phyloP scores from a whole-genome alignment of 2,113 vertebrate species.

The Psammodynastes pulverulentus region DNA sequence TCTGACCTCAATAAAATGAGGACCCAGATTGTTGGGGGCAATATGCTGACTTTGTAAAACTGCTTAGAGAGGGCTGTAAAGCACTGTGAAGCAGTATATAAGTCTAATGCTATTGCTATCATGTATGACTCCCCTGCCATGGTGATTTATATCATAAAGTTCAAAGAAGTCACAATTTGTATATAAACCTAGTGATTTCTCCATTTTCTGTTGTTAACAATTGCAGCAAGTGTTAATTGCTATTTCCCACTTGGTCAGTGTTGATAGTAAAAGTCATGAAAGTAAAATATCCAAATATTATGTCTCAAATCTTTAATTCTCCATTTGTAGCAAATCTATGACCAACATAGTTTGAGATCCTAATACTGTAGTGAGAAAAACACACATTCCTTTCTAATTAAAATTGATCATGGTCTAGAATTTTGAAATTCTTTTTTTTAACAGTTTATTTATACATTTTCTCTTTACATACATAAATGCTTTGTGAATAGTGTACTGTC shows the following conservation, averaged over 20 bases:
- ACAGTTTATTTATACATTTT: no score
- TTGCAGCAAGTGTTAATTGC: not conserved
- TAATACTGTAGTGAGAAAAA: not conserved
- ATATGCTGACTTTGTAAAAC: no score
- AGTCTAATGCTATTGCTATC: not conserved
- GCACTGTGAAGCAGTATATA: no score
- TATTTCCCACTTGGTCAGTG: not conserved
- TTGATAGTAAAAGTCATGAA: not conserved
- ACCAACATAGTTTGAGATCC: not conserved
- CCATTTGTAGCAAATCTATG: not conserved
- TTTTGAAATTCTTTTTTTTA: not conserved
- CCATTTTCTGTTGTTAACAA: not conserved
- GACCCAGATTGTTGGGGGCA: no score
- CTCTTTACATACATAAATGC: no score
- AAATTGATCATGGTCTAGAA: not conserved
- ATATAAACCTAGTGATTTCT: not conserved
- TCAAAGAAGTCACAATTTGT: not conserved
- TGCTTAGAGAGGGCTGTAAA: no score
- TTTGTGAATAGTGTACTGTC: no score
- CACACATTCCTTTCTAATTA: not conserved
- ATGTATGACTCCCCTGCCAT: not conserved
- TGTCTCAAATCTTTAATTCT: not conserved
- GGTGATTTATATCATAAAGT: not conserved
- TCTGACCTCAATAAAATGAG: no score
- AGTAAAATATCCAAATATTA: not conserved